Percentiles rank a stretch among this genome's conserved stretches.
These are phyloP conservation scores for Eristalis pertinax DNA, from an alignment of 2,888 invertebrate genomes.

Conservation along the genomic window DNA sequence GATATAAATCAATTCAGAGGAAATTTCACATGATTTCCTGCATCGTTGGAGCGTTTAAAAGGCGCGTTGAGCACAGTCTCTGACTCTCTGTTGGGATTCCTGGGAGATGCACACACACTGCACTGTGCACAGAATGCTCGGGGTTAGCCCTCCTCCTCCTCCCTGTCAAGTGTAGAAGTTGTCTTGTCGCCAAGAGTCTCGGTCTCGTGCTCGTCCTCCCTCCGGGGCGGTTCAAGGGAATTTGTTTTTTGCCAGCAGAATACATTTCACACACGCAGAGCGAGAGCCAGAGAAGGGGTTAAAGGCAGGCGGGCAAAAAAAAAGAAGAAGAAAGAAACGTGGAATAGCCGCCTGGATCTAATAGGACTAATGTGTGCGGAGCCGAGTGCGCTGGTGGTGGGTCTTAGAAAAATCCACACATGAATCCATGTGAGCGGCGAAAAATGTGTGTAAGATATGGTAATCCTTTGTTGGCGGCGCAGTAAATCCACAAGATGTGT, in stretches of 20 bases:
- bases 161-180: constrained; percentile 31
- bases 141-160: constrained; percentile 17
- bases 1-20: constrained; percentile 70
- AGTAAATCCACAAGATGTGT: constrained; percentile 65
- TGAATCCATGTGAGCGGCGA: not conserved
- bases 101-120: not conserved
- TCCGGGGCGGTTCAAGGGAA: constrained; percentile 14
- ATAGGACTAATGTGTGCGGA: constrained; percentile 64
- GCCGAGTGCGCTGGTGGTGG: constrained; percentile 13
- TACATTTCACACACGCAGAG: constrained; percentile 30
- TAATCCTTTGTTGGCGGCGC: constrained; percentile 55
- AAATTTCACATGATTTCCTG: constrained; percentile 72
- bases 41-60: constrained; percentile 71
- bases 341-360: constrained; percentile 42
- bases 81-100: no score
- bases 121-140: constrained; percentile 9
- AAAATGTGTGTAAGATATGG: constrained; percentile 49
- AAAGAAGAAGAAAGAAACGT: not conserved
- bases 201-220: constrained; percentile 5
- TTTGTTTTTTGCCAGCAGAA: constrained; percentile 56
- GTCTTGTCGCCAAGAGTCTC: constrained; percentile 65
- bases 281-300: not conserved
- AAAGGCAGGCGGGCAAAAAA: not conserved
- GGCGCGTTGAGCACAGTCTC: constrained; percentile 51
- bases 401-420: constrained; percentile 19